These are phyloP conservation scores for Drosophila cardini DNA, from an alignment of 1,140 invertebrate genomes.

Conservation along the genomic window DNA sequence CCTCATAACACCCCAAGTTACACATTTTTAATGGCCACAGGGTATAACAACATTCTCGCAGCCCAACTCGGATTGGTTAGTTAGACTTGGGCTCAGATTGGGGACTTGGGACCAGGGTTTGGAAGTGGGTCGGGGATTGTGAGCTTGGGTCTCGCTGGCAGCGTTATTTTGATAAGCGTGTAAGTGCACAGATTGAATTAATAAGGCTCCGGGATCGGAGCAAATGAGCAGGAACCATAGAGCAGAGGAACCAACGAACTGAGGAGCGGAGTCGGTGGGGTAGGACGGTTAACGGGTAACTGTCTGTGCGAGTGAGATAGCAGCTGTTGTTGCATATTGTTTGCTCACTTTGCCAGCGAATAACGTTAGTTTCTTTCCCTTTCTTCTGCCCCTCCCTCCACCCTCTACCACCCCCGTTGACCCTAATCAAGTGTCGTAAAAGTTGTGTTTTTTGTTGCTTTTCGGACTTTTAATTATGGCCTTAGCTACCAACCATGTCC, in stretches of 20 bases:
- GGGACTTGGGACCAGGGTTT: not conserved
- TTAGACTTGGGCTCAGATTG: constrained; percentile 16
- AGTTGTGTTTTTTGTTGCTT: constrained; percentile 56
- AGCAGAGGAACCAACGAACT: not conserved
- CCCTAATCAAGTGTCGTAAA: constrained; percentile 82
- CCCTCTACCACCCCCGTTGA: constrained; percentile 30
- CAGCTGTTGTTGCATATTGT: constrained; percentile 45
- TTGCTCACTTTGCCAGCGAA: constrained; percentile 27
- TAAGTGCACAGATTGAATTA: constrained; percentile 84
- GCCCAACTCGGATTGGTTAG: constrained; percentile 14
- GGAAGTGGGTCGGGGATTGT: not conserved
- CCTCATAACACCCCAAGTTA: not conserved
- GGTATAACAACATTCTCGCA: constrained; percentile 3
- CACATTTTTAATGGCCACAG: not conserved
- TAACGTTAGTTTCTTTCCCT: not conserved
- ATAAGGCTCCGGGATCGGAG: constrained; percentile 50
- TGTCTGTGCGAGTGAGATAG: constrained; percentile 43
- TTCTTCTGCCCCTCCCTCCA: not conserved
- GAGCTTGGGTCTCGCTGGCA: constrained; percentile 11
- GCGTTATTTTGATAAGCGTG: constrained; percentile 74
- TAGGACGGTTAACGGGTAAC: constrained; percentile 1
- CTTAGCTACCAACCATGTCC: constrained; percentile 24
- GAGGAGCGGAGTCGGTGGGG: too few relatives aligned
- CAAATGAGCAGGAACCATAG: not conserved
- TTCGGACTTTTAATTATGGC: constrained; percentile 69